phyloP scores from a whole-genome alignment of 1,140 invertebrate species.

The Drosophila jambulina region DNA sequence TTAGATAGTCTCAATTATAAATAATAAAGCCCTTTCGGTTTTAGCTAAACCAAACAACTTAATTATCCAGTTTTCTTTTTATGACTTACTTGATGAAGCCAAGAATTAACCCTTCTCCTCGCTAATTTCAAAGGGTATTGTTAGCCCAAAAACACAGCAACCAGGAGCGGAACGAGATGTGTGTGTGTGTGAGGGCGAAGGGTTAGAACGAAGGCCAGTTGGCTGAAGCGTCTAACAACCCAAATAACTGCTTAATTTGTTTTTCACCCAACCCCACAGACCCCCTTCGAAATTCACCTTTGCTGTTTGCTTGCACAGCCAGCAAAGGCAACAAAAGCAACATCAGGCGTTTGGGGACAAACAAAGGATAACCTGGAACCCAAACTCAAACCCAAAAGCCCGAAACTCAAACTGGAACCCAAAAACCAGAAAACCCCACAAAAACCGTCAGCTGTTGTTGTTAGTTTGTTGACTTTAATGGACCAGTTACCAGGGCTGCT shows the following conservation, averaged over 20 bases:
- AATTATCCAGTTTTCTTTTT: constrained; percentile 14
- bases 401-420: constrained; percentile 21
- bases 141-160: constrained; percentile 7
- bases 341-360: constrained; percentile 32
- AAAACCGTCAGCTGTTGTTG: constrained; percentile 59
- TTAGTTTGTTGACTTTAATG: constrained; percentile 78
- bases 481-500: constrained; percentile 17
- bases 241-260: constrained; percentile 84
- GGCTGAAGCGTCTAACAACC: constrained; percentile 54
- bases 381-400: constrained; percentile 33
- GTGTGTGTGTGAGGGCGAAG: constrained; percentile 13
- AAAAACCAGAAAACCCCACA: constrained; percentile 27
- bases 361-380: constrained; percentile 51
- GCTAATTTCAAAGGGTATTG: constrained; percentile 30
- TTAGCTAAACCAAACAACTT: constrained; percentile 7
- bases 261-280: constrained; percentile 41
- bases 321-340: constrained; percentile 8
- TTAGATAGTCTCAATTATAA: too few species aligned
- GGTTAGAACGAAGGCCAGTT: constrained; percentile 4
- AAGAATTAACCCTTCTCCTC: constrained; percentile 18
- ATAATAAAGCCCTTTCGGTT: neutral
- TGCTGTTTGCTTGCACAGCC: constrained; percentile 60
- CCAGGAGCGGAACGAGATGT: neutral
- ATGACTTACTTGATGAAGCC: constrained; percentile 19
- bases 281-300: constrained; percentile 27